Percentiles rank a stretch among this genome's conserved stretches.
Evolutionary conservation across 2,113 vertebrate genomes (phyloP).

Genomic region (Theristicus caerulescens): DNA sequence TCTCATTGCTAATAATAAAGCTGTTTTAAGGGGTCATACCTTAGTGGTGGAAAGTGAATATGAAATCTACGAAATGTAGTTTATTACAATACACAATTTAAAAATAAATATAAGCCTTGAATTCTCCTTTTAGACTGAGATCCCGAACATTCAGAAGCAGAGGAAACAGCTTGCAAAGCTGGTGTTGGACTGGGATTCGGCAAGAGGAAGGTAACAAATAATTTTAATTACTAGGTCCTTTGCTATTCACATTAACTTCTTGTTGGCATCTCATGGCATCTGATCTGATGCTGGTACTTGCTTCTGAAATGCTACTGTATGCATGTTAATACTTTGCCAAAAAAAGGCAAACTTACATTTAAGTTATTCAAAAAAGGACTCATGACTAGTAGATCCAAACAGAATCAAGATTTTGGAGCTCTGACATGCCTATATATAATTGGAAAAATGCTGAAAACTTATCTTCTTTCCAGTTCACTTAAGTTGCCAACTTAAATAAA

Average conservation of each 20-base stretch:
- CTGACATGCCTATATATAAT: rapidly evolving
- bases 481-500: not conserved
- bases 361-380: not conserved
- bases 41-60: not conserved
- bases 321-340: not conserved
- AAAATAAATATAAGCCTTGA: not conserved
- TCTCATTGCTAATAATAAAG: not conserved
- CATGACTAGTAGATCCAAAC: not conserved
- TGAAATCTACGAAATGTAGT: not conserved
- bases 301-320: not conserved
- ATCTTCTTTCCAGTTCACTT: not conserved
- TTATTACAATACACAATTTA: not conserved
- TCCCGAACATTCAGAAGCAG: slow-evolving; percentile 97
- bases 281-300: not conserved
- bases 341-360: rapidly evolving
- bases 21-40: not conserved
- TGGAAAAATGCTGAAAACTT: not conserved
- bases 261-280: not conserved
- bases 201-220: slow-evolving; percentile 85
- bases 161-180: slow-evolving; percentile 93
- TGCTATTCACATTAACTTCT: rapidly evolving
- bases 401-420: not conserved
- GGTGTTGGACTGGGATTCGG: slow-evolving; percentile 97
- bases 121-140: slow-evolving; percentile 81
- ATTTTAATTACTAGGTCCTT: not conserved